Percentiles rank a stretch among this genome's conserved stretches.
phyloP scores from a whole-genome alignment of 2,113 vertebrate species.

The Lepus timidus region DNA sequence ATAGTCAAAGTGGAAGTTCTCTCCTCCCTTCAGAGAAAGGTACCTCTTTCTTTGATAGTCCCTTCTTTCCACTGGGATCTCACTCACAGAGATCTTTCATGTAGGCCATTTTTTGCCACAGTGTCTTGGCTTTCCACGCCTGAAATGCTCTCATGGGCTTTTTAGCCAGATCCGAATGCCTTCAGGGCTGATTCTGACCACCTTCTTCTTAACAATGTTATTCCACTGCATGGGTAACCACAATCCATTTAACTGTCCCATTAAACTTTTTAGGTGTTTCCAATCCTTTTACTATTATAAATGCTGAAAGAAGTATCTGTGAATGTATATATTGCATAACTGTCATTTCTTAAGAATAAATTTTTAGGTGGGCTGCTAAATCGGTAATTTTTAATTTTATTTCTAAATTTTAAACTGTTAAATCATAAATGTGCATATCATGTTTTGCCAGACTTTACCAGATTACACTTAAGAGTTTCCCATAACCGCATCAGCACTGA shows the following conservation, averaged over 20 bases:
- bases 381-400: conserved; percentile 12
- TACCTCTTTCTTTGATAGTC: no score
- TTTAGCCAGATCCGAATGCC: no score
- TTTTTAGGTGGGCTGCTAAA: background rate
- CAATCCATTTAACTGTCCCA: background rate
- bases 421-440: conserved; percentile 19
- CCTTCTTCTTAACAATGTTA: conserved; percentile 43
- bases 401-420: conserved; percentile 54
- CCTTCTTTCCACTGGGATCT: no score
- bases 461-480: conserved; percentile 5
- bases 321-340: conserved; percentile 38
- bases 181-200: background rate
- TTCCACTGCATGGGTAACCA: background rate
- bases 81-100: no score
- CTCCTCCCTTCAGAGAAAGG: no score
- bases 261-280: background rate
- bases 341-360: conserved; percentile 39
- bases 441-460: conserved; percentile 16
- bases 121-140: no score
- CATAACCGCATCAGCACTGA: background rate
- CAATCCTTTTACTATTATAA: conserved; percentile 31
- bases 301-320: conserved; percentile 12
- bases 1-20: no score
- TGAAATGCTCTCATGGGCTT: no score
- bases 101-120: no score